Evolutionary conservation across 2,797 vertebrate species (phyloP).

Genomic region (Cyclopterus lumpus): DNA sequence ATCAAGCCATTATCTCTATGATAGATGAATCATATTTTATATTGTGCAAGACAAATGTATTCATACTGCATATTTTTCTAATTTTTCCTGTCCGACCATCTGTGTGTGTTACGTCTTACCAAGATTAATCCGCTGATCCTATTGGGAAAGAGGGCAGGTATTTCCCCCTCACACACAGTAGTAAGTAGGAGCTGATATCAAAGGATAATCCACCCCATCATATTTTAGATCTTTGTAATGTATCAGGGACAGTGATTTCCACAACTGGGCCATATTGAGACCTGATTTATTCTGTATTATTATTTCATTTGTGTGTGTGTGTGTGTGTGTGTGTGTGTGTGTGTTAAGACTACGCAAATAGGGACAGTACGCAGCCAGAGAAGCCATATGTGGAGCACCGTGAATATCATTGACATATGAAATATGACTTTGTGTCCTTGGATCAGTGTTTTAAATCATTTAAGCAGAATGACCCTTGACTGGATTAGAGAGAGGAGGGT

Average conservation of each 20-base stretch:
- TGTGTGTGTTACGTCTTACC: constrained; percentile 91
- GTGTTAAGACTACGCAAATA: constrained; percentile 54
- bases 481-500: constrained; percentile 54
- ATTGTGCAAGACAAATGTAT: constrained; percentile 90
- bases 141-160: constrained; percentile 89
- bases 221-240: constrained; percentile 87
- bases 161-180: constrained; percentile 80
- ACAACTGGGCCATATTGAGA: constrained; percentile 64
- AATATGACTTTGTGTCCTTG: constrained; percentile 84
- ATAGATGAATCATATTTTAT: constrained; percentile 90
- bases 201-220: constrained; percentile 87
- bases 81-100: constrained; percentile 95
- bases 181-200: constrained; percentile 88
- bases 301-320: constrained; percentile 31
- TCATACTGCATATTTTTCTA: constrained; percentile 94
- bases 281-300: constrained; percentile 51
- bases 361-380: constrained; percentile 64
- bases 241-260: constrained; percentile 82
- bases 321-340: constrained; percentile 34
- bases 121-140: constrained; percentile 94
- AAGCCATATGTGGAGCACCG: constrained; percentile 73
- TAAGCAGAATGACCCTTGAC: constrained; percentile 82
- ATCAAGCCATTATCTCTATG: constrained; percentile 89
- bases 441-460: constrained; percentile 82
- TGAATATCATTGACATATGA: constrained; percentile 84